phyloP scores from a whole-genome alignment of 2,113 vertebrate genomes.

The Probosciger aterrimus region DNA sequence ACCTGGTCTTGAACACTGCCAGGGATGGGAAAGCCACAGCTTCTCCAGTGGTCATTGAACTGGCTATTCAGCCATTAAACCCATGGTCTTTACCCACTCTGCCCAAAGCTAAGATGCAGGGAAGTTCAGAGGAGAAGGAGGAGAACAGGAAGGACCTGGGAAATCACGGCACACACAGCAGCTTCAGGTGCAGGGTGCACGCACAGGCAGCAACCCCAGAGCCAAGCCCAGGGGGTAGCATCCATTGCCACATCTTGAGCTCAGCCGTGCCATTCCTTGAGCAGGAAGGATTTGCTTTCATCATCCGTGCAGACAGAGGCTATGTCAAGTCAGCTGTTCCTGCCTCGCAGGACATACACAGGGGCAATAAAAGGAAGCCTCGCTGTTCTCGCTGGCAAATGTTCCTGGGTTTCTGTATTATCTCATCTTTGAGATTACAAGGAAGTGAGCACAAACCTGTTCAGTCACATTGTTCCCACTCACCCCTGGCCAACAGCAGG shows the following conservation, averaged over 20 bases:
- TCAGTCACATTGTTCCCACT: not conserved
- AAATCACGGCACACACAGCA: not conserved
- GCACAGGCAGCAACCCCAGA: not conserved
- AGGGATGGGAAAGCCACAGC: not conserved
- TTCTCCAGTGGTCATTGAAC: not conserved
- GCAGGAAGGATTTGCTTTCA: not conserved
- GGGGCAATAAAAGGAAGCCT: not conserved
- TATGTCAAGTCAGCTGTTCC: not conserved
- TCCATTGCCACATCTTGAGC: not conserved
- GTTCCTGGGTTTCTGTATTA: not conserved
- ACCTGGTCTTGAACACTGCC: not conserved
- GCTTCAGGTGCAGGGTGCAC: not conserved
- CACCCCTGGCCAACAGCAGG: not conserved
- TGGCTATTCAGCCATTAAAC: not conserved
- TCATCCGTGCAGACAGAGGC: not conserved
- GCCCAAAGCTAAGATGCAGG: not conserved
- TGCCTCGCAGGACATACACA: rapidly evolving
- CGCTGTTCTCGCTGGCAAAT: not conserved
- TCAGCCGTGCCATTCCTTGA: rapidly evolving
- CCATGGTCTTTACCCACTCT: not conserved
- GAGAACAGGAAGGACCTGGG: not conserved
- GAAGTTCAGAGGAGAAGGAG: not conserved
- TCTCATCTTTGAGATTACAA: not conserved
- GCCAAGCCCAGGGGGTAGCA: not conserved
- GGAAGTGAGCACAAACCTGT: conserved; percentile 43